Evolutionary conservation across 2,113 vertebrate species (phyloP).

Genomic region (Chloebia gouldiae): DNA sequence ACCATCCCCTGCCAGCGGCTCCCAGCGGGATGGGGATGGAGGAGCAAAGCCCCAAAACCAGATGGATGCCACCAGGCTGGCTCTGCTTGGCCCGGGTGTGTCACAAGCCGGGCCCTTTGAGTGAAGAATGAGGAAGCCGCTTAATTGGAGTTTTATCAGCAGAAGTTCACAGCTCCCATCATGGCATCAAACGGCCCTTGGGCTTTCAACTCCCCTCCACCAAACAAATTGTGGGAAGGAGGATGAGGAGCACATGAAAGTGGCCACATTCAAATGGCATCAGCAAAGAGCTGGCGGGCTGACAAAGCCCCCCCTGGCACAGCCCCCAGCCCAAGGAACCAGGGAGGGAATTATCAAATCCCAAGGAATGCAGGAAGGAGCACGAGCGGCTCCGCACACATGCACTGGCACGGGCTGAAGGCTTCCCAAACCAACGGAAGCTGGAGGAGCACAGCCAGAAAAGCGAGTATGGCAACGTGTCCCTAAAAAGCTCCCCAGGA

Average conservation of each 20-base stretch:
- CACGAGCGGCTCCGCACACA: accelerated
- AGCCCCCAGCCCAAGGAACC: background rate
- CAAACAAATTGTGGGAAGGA: constrained; percentile 35
- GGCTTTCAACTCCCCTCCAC: constrained; percentile 44
- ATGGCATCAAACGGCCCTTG: constrained; percentile 28
- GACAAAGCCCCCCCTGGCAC: background rate
- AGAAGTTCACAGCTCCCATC: constrained; percentile 4
- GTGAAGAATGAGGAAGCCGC: constrained; percentile 37
- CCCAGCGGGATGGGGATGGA: accelerated
- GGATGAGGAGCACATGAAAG: constrained; percentile 54
- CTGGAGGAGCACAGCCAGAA: background rate
- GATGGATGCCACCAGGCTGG: background rate
- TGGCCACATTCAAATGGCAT: constrained; percentile 37
- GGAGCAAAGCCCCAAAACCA: background rate
- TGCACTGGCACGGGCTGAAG: background rate
- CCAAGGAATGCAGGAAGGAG: background rate
- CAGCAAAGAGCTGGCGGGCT: background rate
- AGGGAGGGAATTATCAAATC: background rate
- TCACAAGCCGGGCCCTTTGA: background rate
- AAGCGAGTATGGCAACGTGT: background rate
- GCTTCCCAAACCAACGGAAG: background rate
- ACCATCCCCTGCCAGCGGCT: background rate
- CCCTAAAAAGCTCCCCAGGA: background rate
- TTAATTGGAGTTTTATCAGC: constrained; percentile 50
- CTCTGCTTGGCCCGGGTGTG: background rate